Base-by-base conservation (phyloP, 2,113 vertebrate species). In the Zingel zingel region DNA sequence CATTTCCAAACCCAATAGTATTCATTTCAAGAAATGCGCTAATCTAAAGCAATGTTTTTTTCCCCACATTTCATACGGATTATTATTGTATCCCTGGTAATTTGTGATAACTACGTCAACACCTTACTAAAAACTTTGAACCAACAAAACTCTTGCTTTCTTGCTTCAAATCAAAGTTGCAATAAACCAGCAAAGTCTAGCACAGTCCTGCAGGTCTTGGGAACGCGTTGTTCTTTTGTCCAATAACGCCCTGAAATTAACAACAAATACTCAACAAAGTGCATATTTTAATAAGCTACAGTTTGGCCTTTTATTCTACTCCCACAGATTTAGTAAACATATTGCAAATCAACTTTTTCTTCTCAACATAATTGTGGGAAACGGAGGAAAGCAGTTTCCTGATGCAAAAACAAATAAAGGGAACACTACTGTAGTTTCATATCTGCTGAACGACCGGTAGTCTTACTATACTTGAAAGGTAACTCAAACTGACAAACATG, bases 241-340 rank as follows among this genome's bases (percentile, higher is more conserved):
- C 48, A 62, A 65, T 3, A 76, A 83, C 16, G 15, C 48, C 39
- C 19, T 66, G 33, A 86, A 84, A 81, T 36, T 0, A 83, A 82
- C 30, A 25, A 66, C 48, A 77, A 93, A 91, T 79, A 81, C 61
- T 85, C 53, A 59, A 83, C 87, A 62, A 58, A 77, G 81, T 86
- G 77, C 72, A 43, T 63, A 72, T 12, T 58, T 71, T 56, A 45
- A 13, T 63, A 61, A 86, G 45, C 72, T 70, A 64, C 47, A 51
- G 58, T 74, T 75, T 74, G 77, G 81, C 74, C 33, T 58, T 83
- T 86, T 30, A 51, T 57, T 79, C 59, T 65, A 39, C 56, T 66
- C 66, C 62, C 63, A 77, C 59, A 74, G 56, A 43, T 79, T 39
- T n/a, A 74, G 51, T 53, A 18, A n/a, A 81, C 9, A 21, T 45